phyloP scores from a whole-genome alignment of 1,140 invertebrate species.

The Brachionus paranguensis region DNA sequence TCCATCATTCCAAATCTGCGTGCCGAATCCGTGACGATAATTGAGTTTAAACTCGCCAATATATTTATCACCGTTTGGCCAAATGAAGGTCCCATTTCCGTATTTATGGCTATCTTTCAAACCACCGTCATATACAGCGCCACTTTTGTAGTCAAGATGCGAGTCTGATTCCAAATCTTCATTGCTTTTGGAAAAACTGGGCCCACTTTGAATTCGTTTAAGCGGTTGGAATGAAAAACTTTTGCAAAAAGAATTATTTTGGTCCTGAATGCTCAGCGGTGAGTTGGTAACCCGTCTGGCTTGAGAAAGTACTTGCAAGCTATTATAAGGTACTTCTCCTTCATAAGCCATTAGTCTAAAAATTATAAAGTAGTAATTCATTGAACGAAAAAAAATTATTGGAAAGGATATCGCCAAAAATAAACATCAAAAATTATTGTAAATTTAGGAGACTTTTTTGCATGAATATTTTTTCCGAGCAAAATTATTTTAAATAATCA shows the following conservation, averaged over 20 bases:
- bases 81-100: slow-evolving; percentile 50
- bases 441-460: not conserved
- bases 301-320: slow-evolving; percentile 31
- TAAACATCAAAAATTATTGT: not conserved
- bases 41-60: slow-evolving; percentile 51
- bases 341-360: slow-evolving; percentile 9
- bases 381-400: not conserved
- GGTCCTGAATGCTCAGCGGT: not conserved
- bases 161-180: slow-evolving; percentile 11
- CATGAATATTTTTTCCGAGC: not conserved
- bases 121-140: slow-evolving; percentile 49
- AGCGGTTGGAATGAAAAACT: not conserved
- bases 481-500: not conserved
- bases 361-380: not conserved
- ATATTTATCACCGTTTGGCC: slow-evolving; percentile 53
- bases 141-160: slow-evolving; percentile 48
- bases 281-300: not conserved
- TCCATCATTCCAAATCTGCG: slow-evolving; percentile 52
- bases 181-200: not conserved
- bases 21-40: slow-evolving; percentile 50
- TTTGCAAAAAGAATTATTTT: not conserved
- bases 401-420: not conserved
- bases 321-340: slow-evolving; percentile 8
- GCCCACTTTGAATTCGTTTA: not conserved
- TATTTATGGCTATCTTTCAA: slow-evolving; percentile 45